Evolutionary conservation across 2,113 vertebrate genomes (phyloP).

Genomic region (Manacus vitellinus): DNA sequence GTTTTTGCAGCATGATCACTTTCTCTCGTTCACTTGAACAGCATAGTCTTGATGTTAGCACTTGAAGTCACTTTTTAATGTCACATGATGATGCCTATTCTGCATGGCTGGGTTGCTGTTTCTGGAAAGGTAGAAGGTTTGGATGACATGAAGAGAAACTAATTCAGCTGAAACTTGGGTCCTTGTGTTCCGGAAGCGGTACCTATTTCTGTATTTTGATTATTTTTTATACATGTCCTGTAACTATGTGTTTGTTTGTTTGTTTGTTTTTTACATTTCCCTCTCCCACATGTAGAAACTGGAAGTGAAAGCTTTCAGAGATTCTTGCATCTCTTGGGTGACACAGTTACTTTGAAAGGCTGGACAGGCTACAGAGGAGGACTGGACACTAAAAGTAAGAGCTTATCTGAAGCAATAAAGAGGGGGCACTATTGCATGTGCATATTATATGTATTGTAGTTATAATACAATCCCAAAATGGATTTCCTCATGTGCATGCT

Average conservation of each 20-base stretch:
- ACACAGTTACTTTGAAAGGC: constrained; percentile 89
- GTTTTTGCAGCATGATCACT: rapidly evolving
- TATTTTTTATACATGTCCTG: background rate
- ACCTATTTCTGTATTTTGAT: background rate
- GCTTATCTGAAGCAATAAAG: background rate
- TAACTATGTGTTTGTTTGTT: rapidly evolving
- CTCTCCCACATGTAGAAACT: constrained; percentile 76
- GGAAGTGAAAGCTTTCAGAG: constrained; percentile 93
- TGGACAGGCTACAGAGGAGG: constrained; percentile 98
- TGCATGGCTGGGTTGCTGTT: background rate
- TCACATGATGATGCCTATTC: background rate
- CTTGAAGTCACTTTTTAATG: background rate
- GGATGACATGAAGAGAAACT: background rate
- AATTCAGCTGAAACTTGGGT: background rate
- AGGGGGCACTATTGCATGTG: rapidly evolving
- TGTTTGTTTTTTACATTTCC: background rate
- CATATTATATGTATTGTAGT: background rate
- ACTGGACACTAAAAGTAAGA: constrained; percentile 97
- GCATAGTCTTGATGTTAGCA: background rate
- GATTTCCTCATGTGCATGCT: background rate
- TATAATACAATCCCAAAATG: background rate
- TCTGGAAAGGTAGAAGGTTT: background rate
- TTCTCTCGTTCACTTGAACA: background rate
- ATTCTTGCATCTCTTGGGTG: constrained; percentile 91
- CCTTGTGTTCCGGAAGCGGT: background rate